These are phyloP conservation scores for Numenius arquata DNA, from an alignment of 2,113 vertebrate genomes.

Conservation along the genomic window DNA sequence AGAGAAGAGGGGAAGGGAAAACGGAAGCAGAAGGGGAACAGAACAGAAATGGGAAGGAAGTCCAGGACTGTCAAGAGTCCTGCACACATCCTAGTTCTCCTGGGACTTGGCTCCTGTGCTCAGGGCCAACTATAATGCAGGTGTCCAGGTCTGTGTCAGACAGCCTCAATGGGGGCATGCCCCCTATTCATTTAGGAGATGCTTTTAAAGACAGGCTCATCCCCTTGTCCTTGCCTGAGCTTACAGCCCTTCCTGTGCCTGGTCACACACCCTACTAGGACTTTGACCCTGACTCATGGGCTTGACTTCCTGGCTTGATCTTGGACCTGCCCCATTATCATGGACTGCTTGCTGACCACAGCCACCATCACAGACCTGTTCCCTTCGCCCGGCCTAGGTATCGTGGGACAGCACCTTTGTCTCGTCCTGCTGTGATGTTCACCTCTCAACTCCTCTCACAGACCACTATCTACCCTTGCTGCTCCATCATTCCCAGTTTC, in stretches of 20 bases:
- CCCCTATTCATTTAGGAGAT: not conserved
- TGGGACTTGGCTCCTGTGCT: not conserved
- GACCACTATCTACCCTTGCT: not conserved
- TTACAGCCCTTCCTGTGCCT: not conserved
- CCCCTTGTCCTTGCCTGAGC: not conserved
- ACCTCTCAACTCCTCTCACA: not conserved
- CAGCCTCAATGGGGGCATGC: not conserved
- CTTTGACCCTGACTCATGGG: not conserved
- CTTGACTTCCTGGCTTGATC: not conserved
- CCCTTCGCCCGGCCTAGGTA: not conserved
- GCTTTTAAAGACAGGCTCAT: not conserved
- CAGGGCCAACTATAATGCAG: not conserved
- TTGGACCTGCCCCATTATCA: not conserved
- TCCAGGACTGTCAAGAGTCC: not conserved
- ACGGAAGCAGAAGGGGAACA: not conserved
- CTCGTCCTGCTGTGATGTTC: not conserved
- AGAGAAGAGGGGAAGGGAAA: not conserved
- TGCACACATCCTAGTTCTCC: not conserved
- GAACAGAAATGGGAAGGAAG: not conserved
- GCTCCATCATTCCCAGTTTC: not conserved
- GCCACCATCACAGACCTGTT: not conserved
- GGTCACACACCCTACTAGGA: not conserved
- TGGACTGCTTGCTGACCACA: not conserved
- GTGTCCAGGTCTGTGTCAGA: not conserved
- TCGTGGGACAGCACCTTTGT: fast-evolving